A percentile compares a stretch with the other conserved stretches of the same genome.
phyloP scores from a whole-genome alignment of 2,797 vertebrate species.

The Xerus rutilus region DNA sequence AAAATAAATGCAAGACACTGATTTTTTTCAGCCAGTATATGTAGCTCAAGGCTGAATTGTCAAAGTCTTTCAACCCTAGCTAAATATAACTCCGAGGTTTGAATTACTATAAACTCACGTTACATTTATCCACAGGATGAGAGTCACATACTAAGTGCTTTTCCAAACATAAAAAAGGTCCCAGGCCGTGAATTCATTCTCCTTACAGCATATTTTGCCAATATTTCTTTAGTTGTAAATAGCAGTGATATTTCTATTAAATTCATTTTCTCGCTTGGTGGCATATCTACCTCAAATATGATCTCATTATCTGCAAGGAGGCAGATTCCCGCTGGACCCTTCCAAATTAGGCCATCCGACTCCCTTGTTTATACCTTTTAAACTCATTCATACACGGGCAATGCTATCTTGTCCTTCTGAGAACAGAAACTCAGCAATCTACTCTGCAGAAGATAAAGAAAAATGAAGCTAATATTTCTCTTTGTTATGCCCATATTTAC shows the following conservation, averaged over 20 bases:
- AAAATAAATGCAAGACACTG: conserved; percentile 38
- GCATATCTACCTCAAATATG: conserved; percentile 74
- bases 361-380: conserved; percentile 67
- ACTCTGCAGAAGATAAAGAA: conserved; percentile 39
- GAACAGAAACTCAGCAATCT: conserved; percentile 35
- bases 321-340: conserved; percentile 69
- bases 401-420: background rate
- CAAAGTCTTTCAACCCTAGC: conserved; percentile 66
- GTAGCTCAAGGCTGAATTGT: conserved; percentile 75
- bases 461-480: conserved; percentile 53
- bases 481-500: conserved; percentile 44
- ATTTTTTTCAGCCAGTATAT: conserved; percentile 52
- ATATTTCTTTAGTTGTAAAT: conserved; percentile 57
- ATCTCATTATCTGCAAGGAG: conserved; percentile 82
- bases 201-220: conserved; percentile 59
- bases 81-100: conserved; percentile 74
- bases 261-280: conserved; percentile 76
- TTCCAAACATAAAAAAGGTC: conserved; percentile 55
- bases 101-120: conserved; percentile 70
- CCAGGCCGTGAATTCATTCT: conserved; percentile 46
- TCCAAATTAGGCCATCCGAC: conserved; percentile 73
- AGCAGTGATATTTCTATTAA: conserved; percentile 78
- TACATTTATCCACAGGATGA: conserved; percentile 67
- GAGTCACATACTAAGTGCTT: conserved; percentile 71
- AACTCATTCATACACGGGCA: conserved; percentile 66